Conservation (phyloP, 2,113 vertebrate species). For the Setophaga coronata region DNA sequence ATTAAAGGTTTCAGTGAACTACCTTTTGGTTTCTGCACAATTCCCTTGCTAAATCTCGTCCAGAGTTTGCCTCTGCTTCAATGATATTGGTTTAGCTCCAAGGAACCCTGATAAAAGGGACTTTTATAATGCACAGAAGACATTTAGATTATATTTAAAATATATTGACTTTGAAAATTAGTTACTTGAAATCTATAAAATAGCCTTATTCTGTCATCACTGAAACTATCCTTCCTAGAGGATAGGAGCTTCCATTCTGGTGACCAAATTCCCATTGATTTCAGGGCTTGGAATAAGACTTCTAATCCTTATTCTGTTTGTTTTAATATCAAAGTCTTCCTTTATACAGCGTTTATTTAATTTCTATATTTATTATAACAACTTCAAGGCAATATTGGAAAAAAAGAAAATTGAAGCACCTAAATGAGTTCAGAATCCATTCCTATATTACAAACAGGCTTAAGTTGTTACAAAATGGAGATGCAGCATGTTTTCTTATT, state of each 20-base stretch:
- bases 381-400: neutral
- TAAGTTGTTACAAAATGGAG: neutral
- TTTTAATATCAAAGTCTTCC: neutral
- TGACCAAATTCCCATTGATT: neutral
- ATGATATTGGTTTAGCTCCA: neutral
- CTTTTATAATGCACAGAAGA: neutral
- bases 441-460: neutral
- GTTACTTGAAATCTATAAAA: neutral
- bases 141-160: neutral
- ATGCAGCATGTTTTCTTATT: neutral
- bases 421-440: neutral
- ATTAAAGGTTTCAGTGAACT: neutral
- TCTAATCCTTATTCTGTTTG: neutral
- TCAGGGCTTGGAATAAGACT: neutral
- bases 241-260: neutral
- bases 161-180: neutral
- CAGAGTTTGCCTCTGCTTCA: neutral
- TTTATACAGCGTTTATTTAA: neutral
- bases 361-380: neutral
- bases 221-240: neutral
- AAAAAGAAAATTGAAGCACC: neutral
- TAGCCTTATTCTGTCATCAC: neutral
- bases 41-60: neutral
- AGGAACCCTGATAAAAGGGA: neutral
- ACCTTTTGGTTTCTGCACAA: neutral